Percentiles rank a stretch among this genome's conserved stretches.
Conservation (phyloP, 1,140 invertebrate genomes). For the Meloidogyne chitwoodi region DNA sequence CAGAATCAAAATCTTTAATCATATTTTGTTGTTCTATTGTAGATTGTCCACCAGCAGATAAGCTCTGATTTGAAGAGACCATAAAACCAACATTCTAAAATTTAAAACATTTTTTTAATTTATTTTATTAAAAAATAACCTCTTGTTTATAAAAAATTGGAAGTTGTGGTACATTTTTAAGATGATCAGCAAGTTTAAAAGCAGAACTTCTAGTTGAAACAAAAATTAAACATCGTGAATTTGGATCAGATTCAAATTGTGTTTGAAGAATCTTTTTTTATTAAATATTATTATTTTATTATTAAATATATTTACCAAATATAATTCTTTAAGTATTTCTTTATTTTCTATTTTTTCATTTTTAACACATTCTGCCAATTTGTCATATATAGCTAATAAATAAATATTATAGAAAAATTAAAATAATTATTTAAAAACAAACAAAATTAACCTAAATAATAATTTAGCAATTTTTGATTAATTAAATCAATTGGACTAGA, state of each 20-base stretch:
- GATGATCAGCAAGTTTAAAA: conserved; percentile 27
- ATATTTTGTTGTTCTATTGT: conserved; percentile 23
- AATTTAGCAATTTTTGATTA: conserved; percentile 11
- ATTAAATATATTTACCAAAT: background rate
- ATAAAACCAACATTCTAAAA: conserved; percentile 16
- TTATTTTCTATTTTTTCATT: conserved; percentile 10
- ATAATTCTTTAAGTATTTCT: conserved; percentile 25
- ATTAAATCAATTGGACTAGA: conserved; percentile 12
- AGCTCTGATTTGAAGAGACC: conserved; percentile 40
- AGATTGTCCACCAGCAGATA: conserved; percentile 31
- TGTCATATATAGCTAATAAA: background rate
- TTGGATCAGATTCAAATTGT: conserved; percentile 35
- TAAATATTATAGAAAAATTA: conserved; percentile 6
- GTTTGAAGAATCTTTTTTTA: conserved; percentile 17
- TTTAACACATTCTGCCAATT: background rate
- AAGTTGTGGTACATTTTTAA: conserved; percentile 16
- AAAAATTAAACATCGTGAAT: conserved; percentile 44
- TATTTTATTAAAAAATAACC: background rate
- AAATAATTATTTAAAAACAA: background rate
- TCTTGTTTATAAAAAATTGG: conserved; percentile 22
- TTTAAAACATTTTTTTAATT: conserved; percentile 11
- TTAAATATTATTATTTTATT: background rate
- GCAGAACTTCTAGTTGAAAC: conserved; percentile 32
- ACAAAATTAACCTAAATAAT: conserved; percentile 11
- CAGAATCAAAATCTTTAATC: conserved; percentile 28